Base-by-base conservation (phyloP, 2,888 invertebrate genomes). In the Yponomeuta cagnagella region DNA sequence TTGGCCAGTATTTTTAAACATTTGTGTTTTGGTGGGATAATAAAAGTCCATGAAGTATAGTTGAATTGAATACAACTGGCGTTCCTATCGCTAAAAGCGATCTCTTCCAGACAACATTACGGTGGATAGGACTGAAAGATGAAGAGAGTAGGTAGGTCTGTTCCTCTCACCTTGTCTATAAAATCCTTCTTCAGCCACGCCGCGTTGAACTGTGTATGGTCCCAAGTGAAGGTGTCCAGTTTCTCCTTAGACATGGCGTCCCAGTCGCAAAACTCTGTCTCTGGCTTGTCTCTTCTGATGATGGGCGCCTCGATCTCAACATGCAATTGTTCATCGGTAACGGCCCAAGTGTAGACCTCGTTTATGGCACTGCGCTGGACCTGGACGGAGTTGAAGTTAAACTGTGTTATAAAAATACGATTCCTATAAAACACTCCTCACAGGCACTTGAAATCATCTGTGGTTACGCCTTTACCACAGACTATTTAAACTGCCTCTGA, bases 101-200 rank as follows among this genome's bases (percentile, higher is more conserved):
- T 58, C 23, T 23, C 23, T 23, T 23, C 23, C 23, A 23, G 23
- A 23, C 23, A 23, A 23, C 23, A 23, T 23, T 23, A 23, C 15
- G 52, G 15, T 58, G 52, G 52, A 12, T 58, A 58, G 15, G 15
- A 58, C 15, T 58, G 15, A 58, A 43, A 43, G 43, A 58, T 58
- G 12, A 58, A 15, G 15, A 58, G 52, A 52, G 12, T 10, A 52
- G 12, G 12, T 12, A 58, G 52, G 15, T 58, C 15, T 8, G 23
- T 33, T 9, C 10, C 31, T 9, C 64, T 37, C 76, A 90, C 90
- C 86, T 86, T 89, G 64, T 82, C 77, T 65, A 89, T 80, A 73
- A 85, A 87, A 70, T 89, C 88, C 73, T 85, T 90, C 75, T 86
- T 89, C 81, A 90, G 76, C 89, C 89, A 90, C 63, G 86, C 77